A percentile compares a stretch with the other conserved stretches of the same genome.
Conservation (phyloP, 37 sponge, comb jelly and placozoan genomes). For the Cladorhizidae sp. region DNA sequence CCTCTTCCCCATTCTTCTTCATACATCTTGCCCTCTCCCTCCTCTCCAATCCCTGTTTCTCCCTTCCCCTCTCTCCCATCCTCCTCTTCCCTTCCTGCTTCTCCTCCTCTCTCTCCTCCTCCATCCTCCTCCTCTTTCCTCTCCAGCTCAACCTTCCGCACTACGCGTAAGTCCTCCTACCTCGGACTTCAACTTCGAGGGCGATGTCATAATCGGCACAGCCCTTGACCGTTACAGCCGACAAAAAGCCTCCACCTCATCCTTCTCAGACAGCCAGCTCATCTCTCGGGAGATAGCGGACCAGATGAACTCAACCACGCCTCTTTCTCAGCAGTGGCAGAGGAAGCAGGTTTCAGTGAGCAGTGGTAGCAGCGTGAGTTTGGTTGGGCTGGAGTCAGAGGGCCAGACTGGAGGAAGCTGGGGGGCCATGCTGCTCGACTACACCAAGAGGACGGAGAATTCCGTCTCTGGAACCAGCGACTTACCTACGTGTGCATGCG, state of each 20-base stretch:
- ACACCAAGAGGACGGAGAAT: constrained; percentile 9
- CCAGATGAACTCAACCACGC: neutral
- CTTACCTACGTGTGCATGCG: too few species aligned
- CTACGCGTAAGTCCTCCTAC: constrained; percentile 39
- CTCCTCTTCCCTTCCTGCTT: too few species aligned
- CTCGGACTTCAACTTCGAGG: constrained; percentile 32
- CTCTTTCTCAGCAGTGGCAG: too few species aligned
- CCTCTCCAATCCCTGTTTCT: too few species aligned
- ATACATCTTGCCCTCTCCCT: too few species aligned
- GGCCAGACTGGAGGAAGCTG: constrained; percentile 10
- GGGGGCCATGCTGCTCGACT: constrained; percentile 31
- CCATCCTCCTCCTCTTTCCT: neutral
- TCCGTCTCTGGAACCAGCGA: neutral
- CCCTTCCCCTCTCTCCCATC: too few species aligned
- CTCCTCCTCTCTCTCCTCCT: too few species aligned
- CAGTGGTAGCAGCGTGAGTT: neutral
- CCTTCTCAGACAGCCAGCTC: constrained; percentile 29
- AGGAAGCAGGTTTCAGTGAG: neutral
- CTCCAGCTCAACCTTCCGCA: neutral
- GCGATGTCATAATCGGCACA: constrained; percentile 11
- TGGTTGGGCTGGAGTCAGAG: neutral
- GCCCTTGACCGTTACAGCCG: constrained; percentile 34
- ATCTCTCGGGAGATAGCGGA: constrained; percentile 13
- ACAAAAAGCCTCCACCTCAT: neutral
- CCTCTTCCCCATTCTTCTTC: too few species aligned